These are phyloP conservation scores for Harpalus rubripes DNA, from an alignment of 2,888 invertebrate genomes.

Conservation along the genomic window DNA sequence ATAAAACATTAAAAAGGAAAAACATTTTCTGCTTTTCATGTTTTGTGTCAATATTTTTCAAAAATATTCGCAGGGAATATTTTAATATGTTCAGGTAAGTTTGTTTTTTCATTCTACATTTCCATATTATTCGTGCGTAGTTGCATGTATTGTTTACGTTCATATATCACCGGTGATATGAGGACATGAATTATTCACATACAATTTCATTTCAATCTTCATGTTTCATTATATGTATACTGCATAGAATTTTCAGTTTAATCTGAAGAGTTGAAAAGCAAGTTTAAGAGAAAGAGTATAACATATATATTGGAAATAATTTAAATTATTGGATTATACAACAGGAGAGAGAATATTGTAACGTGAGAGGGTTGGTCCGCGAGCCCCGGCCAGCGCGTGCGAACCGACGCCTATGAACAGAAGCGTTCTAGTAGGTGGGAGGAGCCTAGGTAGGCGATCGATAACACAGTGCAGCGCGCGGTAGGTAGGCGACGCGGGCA, in stretches of 20 bases:
- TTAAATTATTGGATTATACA: no score
- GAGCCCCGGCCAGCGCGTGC: no score
- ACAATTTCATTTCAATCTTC: conserved; percentile 3
- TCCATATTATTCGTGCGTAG: conserved; percentile 1
- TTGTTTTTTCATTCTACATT: neutral
- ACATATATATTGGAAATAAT: no score
- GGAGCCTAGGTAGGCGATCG: no score
- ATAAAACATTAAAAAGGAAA: neutral
- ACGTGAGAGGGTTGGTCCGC: no score
- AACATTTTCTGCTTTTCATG: neutral
- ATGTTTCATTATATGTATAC: neutral
- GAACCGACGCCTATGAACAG: no score
- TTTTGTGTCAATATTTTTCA: neutral
- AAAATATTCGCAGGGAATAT: neutral
- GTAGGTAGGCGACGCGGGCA: no score
- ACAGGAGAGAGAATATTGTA: no score
- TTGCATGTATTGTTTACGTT: conserved; percentile 8
- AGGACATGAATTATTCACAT: conserved; percentile 17
- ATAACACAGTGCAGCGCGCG: no score
- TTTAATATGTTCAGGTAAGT: neutral
- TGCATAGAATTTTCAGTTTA: neutral
- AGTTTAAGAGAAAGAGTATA: no score
- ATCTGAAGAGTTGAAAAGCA: neutral
- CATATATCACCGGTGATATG: neutral
- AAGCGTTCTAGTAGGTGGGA: no score